phyloP scores from a whole-genome alignment of 2,888 invertebrate species.

The Macrophya annulata region DNA sequence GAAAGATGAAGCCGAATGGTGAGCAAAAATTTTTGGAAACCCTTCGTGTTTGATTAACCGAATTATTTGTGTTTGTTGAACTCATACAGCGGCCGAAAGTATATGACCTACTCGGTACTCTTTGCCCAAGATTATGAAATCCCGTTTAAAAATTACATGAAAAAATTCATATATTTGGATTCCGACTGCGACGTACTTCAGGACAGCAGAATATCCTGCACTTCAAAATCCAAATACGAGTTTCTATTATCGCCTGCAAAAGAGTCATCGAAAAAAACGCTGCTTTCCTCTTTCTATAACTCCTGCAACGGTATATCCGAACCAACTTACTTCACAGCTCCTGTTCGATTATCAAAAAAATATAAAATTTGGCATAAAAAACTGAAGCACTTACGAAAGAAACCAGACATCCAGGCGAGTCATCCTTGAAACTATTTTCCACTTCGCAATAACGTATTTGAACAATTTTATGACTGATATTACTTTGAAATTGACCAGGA shows the following conservation, averaged over 20 bases:
- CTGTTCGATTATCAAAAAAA: not conserved
- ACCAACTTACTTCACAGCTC: not conserved
- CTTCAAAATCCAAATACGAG: not conserved
- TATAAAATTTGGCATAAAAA: not conserved
- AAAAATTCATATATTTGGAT: not conserved
- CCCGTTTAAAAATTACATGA: not conserved
- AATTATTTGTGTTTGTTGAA: not conserved
- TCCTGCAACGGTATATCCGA: not conserved
- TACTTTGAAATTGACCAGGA: constrained; percentile 10
- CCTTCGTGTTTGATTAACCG: not conserved
- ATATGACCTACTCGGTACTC: not conserved
- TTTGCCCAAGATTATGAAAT: not conserved
- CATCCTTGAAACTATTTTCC: not conserved
- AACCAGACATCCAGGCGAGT: not conserved
- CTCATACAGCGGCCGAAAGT: not conserved
- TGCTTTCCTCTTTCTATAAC: not conserved
- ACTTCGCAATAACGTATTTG: not conserved
- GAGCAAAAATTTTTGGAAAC: not conserved
- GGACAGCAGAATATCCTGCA: not conserved
- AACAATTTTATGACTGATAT: not conserved
- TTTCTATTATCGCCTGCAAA: not conserved
- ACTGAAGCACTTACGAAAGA: not conserved
- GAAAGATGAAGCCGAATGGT: not conserved
- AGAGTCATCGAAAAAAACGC: not conserved
- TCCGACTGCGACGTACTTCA: not conserved